These are phyloP conservation scores for Hydractinia symbiolongicarpus DNA, from an alignment of 30 jellyfish, hydroid and myxozoan genomes.

Conservation along the genomic window DNA sequence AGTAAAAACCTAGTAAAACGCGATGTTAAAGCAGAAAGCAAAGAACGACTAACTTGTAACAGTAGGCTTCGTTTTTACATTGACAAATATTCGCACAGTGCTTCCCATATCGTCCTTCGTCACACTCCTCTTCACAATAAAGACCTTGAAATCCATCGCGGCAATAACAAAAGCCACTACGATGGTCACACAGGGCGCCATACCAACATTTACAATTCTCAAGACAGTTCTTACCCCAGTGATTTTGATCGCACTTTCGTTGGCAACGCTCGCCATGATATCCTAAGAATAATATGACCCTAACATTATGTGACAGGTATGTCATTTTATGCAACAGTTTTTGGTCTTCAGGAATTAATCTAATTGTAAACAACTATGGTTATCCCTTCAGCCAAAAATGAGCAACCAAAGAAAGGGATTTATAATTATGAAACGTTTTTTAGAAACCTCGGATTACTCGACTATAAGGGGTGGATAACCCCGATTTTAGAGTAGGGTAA, in stretches of 20 bases:
- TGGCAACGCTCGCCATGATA: constrained; percentile 19
- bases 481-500: no score
- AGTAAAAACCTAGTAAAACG: no score
- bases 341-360: no score
- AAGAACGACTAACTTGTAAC: constrained; percentile 45
- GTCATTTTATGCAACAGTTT: no score
- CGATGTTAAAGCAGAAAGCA: not conserved
- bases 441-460: no score
- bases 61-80: constrained; percentile 61
- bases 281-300: not conserved
- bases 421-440: no score
- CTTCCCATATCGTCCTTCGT: constrained; percentile 49
- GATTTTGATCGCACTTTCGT: constrained; percentile 10
- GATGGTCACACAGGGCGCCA: constrained; percentile 69
- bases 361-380: no score
- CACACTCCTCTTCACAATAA: constrained; percentile 60
- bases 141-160: constrained; percentile 79
- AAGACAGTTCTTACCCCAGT: constrained; percentile 87
- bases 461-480: no score
- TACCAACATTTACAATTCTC: constrained; percentile 51
- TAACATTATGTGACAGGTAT: no score
- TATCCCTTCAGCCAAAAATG: no score
- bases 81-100: constrained; percentile 60
- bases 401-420: no score
- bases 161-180: constrained; percentile 83